These are phyloP conservation scores for Ammospiza caudacuta DNA, from an alignment of 2,113 vertebrate species.

Conservation along the genomic window DNA sequence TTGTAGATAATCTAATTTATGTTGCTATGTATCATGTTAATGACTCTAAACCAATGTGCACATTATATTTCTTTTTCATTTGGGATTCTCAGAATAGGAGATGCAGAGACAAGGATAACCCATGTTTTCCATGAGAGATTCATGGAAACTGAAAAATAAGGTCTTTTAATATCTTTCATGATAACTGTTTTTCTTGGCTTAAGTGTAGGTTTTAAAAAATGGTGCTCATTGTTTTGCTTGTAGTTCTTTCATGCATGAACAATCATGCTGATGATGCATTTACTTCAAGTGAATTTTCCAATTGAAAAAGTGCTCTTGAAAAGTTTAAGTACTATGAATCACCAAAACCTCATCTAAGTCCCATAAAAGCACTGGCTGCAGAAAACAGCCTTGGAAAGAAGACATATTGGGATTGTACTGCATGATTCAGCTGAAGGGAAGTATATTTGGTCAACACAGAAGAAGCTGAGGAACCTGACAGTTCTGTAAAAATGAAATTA, in stretches of 20 bases:
- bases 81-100: slow-evolving; percentile 53
- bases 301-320: slow-evolving; percentile 80
- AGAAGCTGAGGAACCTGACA: slow-evolving; percentile 57
- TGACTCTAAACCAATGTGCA: slow-evolving; percentile 41
- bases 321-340: slow-evolving; percentile 82
- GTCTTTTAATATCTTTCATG: slow-evolving; percentile 77
- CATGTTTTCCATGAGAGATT: slow-evolving; percentile 68
- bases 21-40: slow-evolving; percentile 57
- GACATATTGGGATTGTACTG: slow-evolving; percentile 68
- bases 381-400: slow-evolving; percentile 70
- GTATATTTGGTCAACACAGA: slow-evolving; percentile 71
- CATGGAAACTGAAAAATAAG: slow-evolving; percentile 76
- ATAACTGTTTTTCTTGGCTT: slow-evolving; percentile 84
- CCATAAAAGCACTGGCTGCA: slow-evolving; percentile 74
- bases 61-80: slow-evolving; percentile 44
- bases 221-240: slow-evolving; percentile 82
- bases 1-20: slow-evolving; percentile 58
- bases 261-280: slow-evolving; percentile 82
- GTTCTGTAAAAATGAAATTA: slow-evolving; percentile 64
- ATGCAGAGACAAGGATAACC: slow-evolving; percentile 61
- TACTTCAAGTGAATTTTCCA: slow-evolving; percentile 82
- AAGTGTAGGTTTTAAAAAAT: slow-evolving; percentile 84
- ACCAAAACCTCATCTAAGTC: slow-evolving; percentile 79
- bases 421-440: slow-evolving; percentile 75
- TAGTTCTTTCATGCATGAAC: slow-evolving; percentile 84